phyloP scores from a whole-genome alignment of 2,797 vertebrate genomes.

The Jordanella pulchra region DNA sequence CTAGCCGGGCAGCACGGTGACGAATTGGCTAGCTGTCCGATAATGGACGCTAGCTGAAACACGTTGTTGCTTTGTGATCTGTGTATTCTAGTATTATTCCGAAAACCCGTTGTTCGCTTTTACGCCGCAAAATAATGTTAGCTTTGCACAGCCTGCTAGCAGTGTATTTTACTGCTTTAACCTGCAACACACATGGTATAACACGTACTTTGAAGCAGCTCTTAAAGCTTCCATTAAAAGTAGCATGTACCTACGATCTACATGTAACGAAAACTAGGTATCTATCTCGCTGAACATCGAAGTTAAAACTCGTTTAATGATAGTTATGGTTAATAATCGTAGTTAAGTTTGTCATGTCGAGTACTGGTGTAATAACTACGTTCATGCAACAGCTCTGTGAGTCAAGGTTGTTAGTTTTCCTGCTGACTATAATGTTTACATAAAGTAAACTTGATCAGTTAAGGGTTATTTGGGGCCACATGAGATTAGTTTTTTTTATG shows the following conservation, averaged over 20 bases:
- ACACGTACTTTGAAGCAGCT: constrained; percentile 20
- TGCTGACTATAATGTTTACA: neutral
- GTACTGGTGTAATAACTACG: neutral
- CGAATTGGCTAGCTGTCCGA: constrained; percentile 67
- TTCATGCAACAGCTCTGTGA: neutral
- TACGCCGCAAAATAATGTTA: constrained; percentile 8
- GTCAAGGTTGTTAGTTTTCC: neutral
- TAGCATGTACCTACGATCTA: constrained; percentile 45
- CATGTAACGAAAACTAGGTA: neutral
- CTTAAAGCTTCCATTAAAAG: constrained; percentile 4
- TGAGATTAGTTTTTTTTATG: neutral
- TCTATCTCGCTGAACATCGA: neutral
- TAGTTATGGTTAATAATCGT: neutral
- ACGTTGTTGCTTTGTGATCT: constrained; percentile 68
- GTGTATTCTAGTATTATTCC: constrained; percentile 26
- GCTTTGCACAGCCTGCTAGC: constrained; percentile 6
- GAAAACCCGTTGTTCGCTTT: constrained; percentile 16
- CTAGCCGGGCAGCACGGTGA: constrained; percentile 50
- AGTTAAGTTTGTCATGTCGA: neutral
- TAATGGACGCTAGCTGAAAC: constrained; percentile 66
- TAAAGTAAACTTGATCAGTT: neutral
- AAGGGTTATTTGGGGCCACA: neutral
- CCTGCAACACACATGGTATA: neutral
- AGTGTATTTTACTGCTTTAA: constrained; percentile 6
- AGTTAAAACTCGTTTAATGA: neutral